Evolutionary conservation across 2,888 invertebrate genomes (phyloP).

Genomic region (Hemistola chrysoprasaria): DNA sequence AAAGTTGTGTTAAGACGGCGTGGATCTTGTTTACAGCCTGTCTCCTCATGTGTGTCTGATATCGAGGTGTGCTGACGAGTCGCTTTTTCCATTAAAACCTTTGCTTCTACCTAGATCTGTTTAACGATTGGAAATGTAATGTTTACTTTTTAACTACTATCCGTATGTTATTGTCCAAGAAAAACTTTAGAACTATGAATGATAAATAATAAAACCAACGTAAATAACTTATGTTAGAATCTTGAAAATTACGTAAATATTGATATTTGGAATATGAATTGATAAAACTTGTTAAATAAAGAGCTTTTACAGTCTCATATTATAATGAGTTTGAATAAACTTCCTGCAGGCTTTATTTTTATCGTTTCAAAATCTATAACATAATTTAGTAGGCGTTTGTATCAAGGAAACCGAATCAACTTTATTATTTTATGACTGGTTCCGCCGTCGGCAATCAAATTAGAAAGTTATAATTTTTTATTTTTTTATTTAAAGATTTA

Average conservation of each 20-base stretch:
- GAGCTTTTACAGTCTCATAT: too few relatives aligned
- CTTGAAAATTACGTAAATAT: too few relatives aligned
- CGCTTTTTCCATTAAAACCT: slow-evolving; percentile 29
- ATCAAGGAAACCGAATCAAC: slow-evolving; percentile 21
- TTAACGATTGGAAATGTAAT: too few relatives aligned
- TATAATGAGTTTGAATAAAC: too few relatives aligned
- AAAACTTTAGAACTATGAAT: too few relatives aligned
- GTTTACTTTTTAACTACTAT: too few relatives aligned
- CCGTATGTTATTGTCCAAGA: too few relatives aligned
- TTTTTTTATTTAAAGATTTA: slow-evolving; percentile 68
- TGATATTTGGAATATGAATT: too few relatives aligned
- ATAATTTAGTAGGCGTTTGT: slow-evolving; percentile 14
- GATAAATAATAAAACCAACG: too few relatives aligned
- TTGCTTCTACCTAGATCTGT: slow-evolving; percentile 17
- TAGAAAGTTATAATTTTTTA: slow-evolving; percentile 65
- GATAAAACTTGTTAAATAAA: too few relatives aligned
- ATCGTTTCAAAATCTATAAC: neutral
- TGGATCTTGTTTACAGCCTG: slow-evolving; percentile 27
- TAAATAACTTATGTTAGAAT: too few relatives aligned
- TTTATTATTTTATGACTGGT: slow-evolving; percentile 56
- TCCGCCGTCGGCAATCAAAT: slow-evolving; percentile 71
- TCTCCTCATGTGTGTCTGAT: slow-evolving; percentile 23
- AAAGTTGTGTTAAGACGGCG: neutral
- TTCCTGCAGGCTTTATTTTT: too few relatives aligned
- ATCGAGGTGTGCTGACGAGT: slow-evolving; percentile 26